Evolutionary conservation across 2,113 vertebrate species (phyloP).

Genomic region (Ornithorhynchus anatinus): DNA sequence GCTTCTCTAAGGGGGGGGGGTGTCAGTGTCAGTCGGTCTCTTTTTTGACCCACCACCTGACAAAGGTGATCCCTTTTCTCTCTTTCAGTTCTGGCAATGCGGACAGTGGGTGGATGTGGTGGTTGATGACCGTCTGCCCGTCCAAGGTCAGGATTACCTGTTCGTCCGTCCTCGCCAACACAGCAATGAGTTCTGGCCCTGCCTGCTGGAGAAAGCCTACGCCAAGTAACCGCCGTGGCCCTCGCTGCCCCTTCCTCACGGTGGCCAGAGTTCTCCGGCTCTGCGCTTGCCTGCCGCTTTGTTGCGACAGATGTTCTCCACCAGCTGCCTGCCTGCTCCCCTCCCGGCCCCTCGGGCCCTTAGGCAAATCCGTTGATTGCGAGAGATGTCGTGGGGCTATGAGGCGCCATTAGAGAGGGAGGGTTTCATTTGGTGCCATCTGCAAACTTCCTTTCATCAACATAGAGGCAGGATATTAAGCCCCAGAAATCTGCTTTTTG

Average conservation of each 20-base stretch:
- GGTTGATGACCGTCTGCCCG: constrained; percentile 73
- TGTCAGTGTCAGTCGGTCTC: no score
- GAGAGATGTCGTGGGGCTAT: neutral
- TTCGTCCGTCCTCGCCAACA: constrained; percentile 69
- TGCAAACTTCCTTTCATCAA: neutral
- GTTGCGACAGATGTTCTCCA: neutral
- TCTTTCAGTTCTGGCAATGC: constrained; percentile 75
- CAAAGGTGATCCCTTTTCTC: neutral
- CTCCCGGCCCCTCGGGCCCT: no score
- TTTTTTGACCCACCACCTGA: neutral
- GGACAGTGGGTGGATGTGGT: constrained; percentile 79
- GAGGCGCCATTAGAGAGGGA: neutral
- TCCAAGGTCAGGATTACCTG: constrained; percentile 39
- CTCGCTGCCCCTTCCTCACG: no score
- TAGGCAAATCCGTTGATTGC: neutral
- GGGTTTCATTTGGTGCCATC: neutral
- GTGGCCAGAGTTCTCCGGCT: neutral
- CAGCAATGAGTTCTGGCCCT: constrained; percentile 91
- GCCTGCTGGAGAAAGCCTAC: constrained; percentile 92
- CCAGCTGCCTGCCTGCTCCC: neutral
- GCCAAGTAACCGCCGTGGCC: constrained; percentile 85
- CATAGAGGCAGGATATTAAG: neutral
- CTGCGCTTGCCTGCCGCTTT: neutral
- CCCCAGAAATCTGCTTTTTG: neutral
- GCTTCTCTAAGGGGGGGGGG: no score